Percentiles rank a stretch among this genome's conserved stretches.
Evolutionary conservation across 2,797 vertebrate genomes (phyloP).

Genomic region (Pangasius krempfi): DNA sequence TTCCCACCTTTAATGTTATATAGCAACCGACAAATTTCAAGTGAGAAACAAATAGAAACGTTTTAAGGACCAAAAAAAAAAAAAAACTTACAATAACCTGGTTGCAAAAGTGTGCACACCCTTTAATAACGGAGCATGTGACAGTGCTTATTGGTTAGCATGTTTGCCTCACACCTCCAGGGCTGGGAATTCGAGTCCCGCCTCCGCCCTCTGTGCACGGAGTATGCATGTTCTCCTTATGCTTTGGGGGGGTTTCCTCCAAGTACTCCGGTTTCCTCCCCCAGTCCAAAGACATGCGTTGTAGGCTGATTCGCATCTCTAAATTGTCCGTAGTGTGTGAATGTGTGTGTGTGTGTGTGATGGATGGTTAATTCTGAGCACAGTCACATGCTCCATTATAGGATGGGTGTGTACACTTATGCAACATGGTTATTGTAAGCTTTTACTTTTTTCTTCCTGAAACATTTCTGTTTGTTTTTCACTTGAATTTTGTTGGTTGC

Average conservation of each 20-base stretch:
- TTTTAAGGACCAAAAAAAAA: not conserved
- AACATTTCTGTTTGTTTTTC: not conserved
- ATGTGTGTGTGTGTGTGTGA: not conserved
- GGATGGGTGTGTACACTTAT: not conserved
- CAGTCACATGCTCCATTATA: not conserved
- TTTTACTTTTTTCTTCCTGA: not conserved
- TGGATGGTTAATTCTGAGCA: not conserved
- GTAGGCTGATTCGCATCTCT: too few species aligned
- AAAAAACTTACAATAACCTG: too few species aligned
- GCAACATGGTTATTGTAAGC: not conserved
- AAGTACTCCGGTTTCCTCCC: too few species aligned
- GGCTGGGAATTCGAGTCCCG: too few species aligned
- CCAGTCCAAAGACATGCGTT: too few species aligned
- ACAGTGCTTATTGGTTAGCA: not conserved
- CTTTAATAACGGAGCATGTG: not conserved
- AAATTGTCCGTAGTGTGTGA: too few species aligned
- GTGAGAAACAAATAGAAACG: not conserved
- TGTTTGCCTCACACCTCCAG: too few species aligned
- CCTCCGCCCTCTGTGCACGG: too few species aligned
- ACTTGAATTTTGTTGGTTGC: not conserved
- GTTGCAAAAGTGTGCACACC: not conserved
- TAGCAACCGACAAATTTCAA: not conserved
- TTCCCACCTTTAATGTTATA: not conserved
- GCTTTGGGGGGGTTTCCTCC: too few species aligned
- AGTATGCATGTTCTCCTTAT: too few species aligned